Conservation (phyloP, 2,888 invertebrate genomes). For the Ophion costatus region DNA sequence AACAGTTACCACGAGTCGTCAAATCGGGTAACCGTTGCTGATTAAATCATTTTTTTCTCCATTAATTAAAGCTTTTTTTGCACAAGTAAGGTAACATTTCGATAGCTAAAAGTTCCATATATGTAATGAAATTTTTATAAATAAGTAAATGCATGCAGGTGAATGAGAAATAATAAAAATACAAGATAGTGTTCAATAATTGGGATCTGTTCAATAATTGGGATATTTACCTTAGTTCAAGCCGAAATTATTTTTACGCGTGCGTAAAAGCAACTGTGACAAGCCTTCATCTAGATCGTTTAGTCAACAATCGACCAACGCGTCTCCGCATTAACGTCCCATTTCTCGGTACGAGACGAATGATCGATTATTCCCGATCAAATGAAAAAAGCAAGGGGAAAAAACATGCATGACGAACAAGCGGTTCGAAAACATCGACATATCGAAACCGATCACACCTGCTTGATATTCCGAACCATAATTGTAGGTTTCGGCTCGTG, state of each 20-base stretch:
- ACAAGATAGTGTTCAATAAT: too few relatives aligned
- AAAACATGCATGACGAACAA: constrained; percentile 9
- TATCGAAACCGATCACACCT: constrained; percentile 7
- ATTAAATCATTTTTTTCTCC: too few relatives aligned
- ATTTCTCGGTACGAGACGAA: not conserved
- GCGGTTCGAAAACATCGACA: not conserved
- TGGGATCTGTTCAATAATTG: too few relatives aligned
- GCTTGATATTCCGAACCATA: constrained; percentile 23
- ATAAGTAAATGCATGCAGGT: too few relatives aligned
- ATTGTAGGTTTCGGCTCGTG: not conserved
- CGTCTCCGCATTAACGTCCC: constrained; percentile 20
- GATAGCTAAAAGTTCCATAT: too few relatives aligned
- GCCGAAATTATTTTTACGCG: not conserved
- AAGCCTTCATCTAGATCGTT: not conserved
- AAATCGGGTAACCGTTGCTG: too few relatives aligned
- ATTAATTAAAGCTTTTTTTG: too few relatives aligned
- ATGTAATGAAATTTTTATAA: too few relatives aligned
- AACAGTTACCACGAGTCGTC: too few relatives aligned
- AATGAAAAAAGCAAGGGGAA: not conserved
- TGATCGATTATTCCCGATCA: constrained; percentile 39
- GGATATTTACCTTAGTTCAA: too few relatives aligned
- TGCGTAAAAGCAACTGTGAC: constrained; percentile 1
- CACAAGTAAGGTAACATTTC: too few relatives aligned
- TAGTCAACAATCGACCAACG: constrained; percentile 18
- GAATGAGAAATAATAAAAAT: too few relatives aligned